These are phyloP conservation scores for Sebastes itinus DNA, from an alignment of 2,797 vertebrate genomes.

Conservation along the genomic window DNA sequence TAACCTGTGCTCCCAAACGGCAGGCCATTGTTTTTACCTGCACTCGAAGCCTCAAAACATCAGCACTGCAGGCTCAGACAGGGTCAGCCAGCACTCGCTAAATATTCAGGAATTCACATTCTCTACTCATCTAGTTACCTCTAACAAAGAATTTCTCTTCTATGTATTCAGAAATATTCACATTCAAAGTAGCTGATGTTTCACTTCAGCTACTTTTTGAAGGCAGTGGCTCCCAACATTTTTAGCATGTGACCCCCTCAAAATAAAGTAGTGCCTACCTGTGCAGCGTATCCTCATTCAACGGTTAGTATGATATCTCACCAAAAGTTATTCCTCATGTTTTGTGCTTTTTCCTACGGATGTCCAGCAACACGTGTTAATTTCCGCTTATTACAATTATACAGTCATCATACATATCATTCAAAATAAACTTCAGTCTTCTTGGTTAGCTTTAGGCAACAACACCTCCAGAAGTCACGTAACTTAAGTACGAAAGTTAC, in stretches of 20 bases:
- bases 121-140: background rate
- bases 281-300: no score
- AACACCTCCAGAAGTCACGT: no score
- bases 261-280: background rate
- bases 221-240: background rate
- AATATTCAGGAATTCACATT: constrained; percentile 1
- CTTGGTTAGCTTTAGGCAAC: no score
- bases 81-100: background rate
- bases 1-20: background rate
- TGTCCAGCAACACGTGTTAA: no score
- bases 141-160: background rate
- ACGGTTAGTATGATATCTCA: no score
- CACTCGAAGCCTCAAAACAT: constrained; percentile 11
- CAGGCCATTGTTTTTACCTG: background rate
- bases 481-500: no score
- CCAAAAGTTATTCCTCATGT: no score
- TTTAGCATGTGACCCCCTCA: background rate
- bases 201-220: background rate
- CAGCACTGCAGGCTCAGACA: background rate
- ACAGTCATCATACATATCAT: no score
- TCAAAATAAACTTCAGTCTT: no score
- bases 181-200: background rate
- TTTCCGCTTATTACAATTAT: no score
- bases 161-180: background rate
- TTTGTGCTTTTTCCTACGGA: no score